phyloP scores from a whole-genome alignment of 2,888 invertebrate species.

The Synanthedon andrenaeformis region DNA sequence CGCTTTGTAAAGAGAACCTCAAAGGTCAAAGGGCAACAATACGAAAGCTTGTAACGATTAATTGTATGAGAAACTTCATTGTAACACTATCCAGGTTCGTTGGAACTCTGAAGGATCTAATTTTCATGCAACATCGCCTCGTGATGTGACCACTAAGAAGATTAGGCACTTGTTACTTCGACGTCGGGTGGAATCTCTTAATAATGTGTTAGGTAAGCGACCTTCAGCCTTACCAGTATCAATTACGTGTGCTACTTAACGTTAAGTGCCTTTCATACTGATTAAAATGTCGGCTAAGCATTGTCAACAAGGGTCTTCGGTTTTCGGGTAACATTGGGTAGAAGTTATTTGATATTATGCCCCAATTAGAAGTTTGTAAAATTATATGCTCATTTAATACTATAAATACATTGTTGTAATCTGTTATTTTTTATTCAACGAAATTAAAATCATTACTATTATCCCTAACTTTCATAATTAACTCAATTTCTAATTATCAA shows the following conservation, averaged over 20 bases:
- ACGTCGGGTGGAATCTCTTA: slow-evolving; percentile 20
- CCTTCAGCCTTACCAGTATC: slow-evolving; percentile 11
- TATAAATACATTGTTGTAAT: no score
- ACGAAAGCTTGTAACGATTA: not conserved
- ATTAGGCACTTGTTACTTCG: slow-evolving; percentile 44
- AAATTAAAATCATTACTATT: no score
- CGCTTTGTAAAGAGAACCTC: not conserved
- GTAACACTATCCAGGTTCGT: not conserved
- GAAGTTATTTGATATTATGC: no score
- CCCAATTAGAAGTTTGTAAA: no score
- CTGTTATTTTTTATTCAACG: no score
- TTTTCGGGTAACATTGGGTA: not conserved
- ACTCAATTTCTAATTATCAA: no score
- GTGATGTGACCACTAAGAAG: slow-evolving; percentile 35
- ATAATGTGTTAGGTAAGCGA: slow-evolving; percentile 20
- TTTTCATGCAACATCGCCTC: slow-evolving; percentile 46
- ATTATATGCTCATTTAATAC: no score
- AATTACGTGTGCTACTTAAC: not conserved
- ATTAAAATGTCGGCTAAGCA: not conserved
- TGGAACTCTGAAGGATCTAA: slow-evolving; percentile 22
- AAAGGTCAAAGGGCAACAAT: not conserved
- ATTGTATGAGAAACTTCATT: not conserved
- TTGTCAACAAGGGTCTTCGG: not conserved
- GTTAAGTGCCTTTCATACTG: not conserved
- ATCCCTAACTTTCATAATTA: no score